Evolutionary conservation across 1,140 invertebrate genomes (phyloP), one percentile per base, ranked within the genome.

Genomic region (Heliothis virescens): DNA sequence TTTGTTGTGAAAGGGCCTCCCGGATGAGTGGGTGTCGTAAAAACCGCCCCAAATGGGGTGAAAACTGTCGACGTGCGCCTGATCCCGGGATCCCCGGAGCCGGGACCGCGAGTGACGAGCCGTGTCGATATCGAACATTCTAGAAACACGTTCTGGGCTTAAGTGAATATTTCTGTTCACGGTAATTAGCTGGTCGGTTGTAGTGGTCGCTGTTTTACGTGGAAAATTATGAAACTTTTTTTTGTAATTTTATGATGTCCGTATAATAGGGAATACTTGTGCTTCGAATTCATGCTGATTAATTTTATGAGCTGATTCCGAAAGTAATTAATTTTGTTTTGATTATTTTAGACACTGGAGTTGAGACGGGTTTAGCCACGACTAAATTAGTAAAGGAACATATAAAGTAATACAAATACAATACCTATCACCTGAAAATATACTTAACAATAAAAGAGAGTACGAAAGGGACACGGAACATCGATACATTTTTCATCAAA

Each of bases 11-110:
- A 87, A 87, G 85, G 84, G 82, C 82, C 80, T 67, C 80, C 73
- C 80, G 86, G 82, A 80, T 83, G 83, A 91, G 91, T 87, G 86
- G 86, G 85, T 79, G 86, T 86, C 87, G 85, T 90, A 89, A 92
- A 91, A 92, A 89, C 83, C 79, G 79, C 86, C 86, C 83, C 85
- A 85, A 90, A 91, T 90, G 87, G 90, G 86, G 88, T 87, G 89
- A 88, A 91, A 91, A 92, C 85, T 91, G 89, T 90, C 88, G 86
- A 91, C 89, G 82, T 85, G 85, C 86, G 83, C 83, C 84, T 87
- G 87, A 90, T 89, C 85, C 80, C 85, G 82, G n/a, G n/a, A n/a
- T n/a, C n/a, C n/a, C n/a, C n/a, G n/a, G n/a, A n/a, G 18, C 18
- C 55, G 71, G 80, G 82, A 81, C 83, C 69, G 65, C 62, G 16